Evolutionary conservation across 2,797 vertebrate species (phyloP), one percentile per base, ranked within the genome.

Genomic region (Sebastes minor): DNA sequence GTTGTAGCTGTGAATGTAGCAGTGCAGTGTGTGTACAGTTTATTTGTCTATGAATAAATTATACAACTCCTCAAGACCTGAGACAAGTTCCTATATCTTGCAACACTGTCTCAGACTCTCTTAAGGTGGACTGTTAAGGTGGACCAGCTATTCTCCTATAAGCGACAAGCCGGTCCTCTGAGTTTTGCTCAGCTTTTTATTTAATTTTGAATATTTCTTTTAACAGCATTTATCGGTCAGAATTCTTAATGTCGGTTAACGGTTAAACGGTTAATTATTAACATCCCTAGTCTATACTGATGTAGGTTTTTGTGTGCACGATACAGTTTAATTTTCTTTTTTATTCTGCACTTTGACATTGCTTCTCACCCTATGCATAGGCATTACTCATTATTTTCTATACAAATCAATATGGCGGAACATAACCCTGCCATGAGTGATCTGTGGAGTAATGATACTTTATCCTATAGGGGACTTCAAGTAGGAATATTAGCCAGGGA

Each of bases 341-440:
- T 53, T 18, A 70, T 63, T 56, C 53, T 32, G 30, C 25, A 56
- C 74, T 49, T 73, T 83, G 55, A 66, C 55, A 74, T 61, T 38
- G 27, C 55, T 25, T 42, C 27, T 32, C 49, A 73, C 71, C 5
- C 81, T 38, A 66, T 85, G 71, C 82, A 85, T 88, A 90, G 83
- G 76, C 62, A 77, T 83, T 76, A 74, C 59, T 93, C 82, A 88
- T 92, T 91, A 89, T 89, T 86, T 87, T 85, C 63, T 74, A 81
- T 88, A 88, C 55, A 78, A 74, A 74, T 71, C 74, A 87, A 90
- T 76, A 87, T 74, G 62, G 83, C 18, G 22, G 76, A 90, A 88
- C 88, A 84, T 82, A 83, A 78, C 57, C 71, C 85, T 86, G 84
- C 63, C 84, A 78, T 33, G 83, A 87, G 74, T 87, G 83, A 91